Base-by-base conservation (phyloP, 1,140 invertebrate genomes). In the Venustaconcha ellipsiformis region DNA sequence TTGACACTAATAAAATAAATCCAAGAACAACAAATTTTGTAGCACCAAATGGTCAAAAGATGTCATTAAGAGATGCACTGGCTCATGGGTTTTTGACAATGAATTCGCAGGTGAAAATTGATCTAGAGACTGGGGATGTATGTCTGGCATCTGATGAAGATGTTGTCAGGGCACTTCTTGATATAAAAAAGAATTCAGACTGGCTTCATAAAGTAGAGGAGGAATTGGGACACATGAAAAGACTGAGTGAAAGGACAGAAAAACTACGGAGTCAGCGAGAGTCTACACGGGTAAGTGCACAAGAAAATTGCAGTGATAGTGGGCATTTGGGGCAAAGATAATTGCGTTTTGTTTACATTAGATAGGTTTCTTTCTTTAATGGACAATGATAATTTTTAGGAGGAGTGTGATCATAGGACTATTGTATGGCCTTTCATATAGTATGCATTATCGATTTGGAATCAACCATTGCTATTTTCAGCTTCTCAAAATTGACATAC, bases 181-280 rank as follows among this genome's bases (percentile, higher is more conserved):
- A 83, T 56, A 79, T 88, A 8, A 88, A 85, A 76, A 84, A 86
- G 67, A 82, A 83, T 55, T 91, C 97, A 67, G 94, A 96, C 89
- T 98, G 96, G 96, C 94, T 98, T 78, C 92, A 92, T 17, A 94
- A 95, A 74, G 91, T 98, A 11, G 96, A 99, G 90, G 93, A 95
- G 78, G 93, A 94, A 86, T 91, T 99, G 76, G 95, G 96, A 62
- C 93, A 93, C 76, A 95, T 97, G 89, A 95, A 96, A n/a, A 82
- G 81, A 82, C 93, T 95, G 13, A 94, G 95, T 82, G 96, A 98
- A 90, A 94, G 95, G 80, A 91, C 95, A 78, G 95, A 97, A 86
- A 94, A 95, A 78, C 91, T 98, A 0, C 93, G 95, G 64, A 95
- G 95, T 87, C 97, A 98, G 89, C 96, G 96, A 72, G 96, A 95